These are phyloP conservation scores for Scaptomyza polygonia DNA, from an alignment of 2,888 invertebrate genomes.

Conservation along the genomic window DNA sequence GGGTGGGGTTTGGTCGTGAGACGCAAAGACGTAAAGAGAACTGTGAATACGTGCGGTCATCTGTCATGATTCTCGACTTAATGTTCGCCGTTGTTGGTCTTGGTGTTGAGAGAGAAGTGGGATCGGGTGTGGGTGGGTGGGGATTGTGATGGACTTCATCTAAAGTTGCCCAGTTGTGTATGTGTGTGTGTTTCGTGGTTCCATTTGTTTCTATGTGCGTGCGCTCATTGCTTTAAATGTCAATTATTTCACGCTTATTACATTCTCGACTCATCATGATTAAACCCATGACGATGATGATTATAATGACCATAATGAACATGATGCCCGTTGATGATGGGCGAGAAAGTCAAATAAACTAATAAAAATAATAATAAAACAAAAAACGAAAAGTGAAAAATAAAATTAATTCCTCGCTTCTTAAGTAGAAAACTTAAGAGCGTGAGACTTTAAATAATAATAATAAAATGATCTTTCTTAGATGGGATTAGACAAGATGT, in stretches of 20 bases:
- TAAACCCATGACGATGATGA: slow-evolving; percentile 33
- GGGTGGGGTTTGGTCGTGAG: slow-evolving; percentile 46
- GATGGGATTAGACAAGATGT: too few relatives aligned
- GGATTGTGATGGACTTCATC: not conserved
- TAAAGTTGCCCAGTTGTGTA: slow-evolving; percentile 33
- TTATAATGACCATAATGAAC: slow-evolving; percentile 30
- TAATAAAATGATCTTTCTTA: too few relatives aligned
- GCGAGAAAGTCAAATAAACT: slow-evolving; percentile 46
- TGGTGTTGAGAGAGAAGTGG: slow-evolving; percentile 23
- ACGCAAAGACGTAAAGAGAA: slow-evolving; percentile 42
- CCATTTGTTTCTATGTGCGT: slow-evolving; percentile 75
- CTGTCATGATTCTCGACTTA: slow-evolving; percentile 73
- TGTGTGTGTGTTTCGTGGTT: slow-evolving; percentile 20
- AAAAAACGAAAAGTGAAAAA: slow-evolving; percentile 52
- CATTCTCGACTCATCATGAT: slow-evolving; percentile 55
- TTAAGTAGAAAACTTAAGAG: too few relatives aligned
- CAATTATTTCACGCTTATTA: slow-evolving; percentile 80
- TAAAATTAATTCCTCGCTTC: slow-evolving; percentile 59
- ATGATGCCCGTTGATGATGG: slow-evolving; percentile 31
- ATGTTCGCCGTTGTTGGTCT: slow-evolving; percentile 20
- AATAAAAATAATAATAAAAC: not conserved
- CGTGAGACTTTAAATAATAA: too few relatives aligned
- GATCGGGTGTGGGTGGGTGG: not conserved
- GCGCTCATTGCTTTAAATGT: slow-evolving; percentile 74
- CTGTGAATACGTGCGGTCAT: slow-evolving; percentile 75